Evolutionary conservation across 2,113 vertebrate species (phyloP).

Genomic region (Epinephelus lanceolatus): DNA sequence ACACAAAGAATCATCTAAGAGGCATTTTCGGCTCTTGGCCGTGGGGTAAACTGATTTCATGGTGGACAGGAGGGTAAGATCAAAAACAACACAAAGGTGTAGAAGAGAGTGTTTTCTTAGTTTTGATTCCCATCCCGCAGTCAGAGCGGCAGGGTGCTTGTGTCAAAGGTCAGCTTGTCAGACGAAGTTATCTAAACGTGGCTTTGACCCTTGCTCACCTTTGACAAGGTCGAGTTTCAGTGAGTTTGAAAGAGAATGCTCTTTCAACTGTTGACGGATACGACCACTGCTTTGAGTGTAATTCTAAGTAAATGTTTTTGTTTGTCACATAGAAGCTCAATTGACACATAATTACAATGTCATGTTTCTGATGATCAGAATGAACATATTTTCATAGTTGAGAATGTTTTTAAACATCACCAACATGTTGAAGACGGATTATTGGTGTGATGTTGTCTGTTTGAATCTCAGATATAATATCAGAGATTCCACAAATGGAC

Average conservation of each 20-base stretch:
- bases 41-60: conserved; percentile 72
- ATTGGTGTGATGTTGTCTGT: background rate
- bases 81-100: conserved; percentile 75
- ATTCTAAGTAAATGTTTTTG: background rate
- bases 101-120: conserved; percentile 77
- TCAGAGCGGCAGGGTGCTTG: conserved; percentile 41
- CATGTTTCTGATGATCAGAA: background rate
- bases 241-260: conserved; percentile 22
- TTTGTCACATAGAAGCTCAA: background rate
- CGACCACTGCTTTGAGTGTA: background rate
- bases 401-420: background rate
- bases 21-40: conserved; percentile 36
- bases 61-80: conserved; percentile 61
- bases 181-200: conserved; percentile 43
- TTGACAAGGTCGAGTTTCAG: conserved; percentile 60
- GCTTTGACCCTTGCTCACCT: conserved; percentile 58
- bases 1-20: conserved; percentile 33
- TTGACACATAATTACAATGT: background rate
- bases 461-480: background rate
- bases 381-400: background rate
- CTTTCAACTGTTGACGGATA: conserved; percentile 4
- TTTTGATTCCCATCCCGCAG: conserved; percentile 53
- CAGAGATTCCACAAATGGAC: background rate
- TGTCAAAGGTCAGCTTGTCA: conserved; percentile 70
- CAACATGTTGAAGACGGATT: background rate